Evolutionary conservation across 1,140 invertebrate genomes (phyloP), one percentile per base, ranked within the genome.

Genomic region (Platyscapa corneri): DNA sequence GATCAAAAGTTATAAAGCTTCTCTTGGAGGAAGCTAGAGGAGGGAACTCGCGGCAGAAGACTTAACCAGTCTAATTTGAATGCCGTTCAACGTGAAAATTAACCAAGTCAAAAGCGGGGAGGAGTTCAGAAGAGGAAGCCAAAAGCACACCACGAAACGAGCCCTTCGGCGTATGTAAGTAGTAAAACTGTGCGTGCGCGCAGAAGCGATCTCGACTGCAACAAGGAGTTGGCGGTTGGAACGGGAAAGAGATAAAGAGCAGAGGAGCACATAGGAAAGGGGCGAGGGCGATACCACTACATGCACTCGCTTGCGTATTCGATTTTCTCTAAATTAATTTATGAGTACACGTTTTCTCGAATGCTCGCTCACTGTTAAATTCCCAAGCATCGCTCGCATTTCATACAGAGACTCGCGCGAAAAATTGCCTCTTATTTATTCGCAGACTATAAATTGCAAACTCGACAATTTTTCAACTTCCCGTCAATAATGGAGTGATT

Each of bases 51-150:
- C 37, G 0, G 67, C 14, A 12, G 49, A 14, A 39, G 37, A 32
- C 75, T 77, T 78, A 78, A 84, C 23, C 16, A 78, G 82, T 75
- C 82, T 78, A 84, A 84, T 84, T 84, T 84, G 53, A 67, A 77
- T 67, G 75, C 30, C 75, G 56, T 65, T 77, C 39, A 78, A 30
- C 75, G 37, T 32, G 82, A 83, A 83, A 83, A 83, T 83, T 75
- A 83, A 65, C 70, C 72, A 46, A 82, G 80, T 82, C 79, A 82
- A 82, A 74, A 42, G 27, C 8, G 30, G 14, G 32, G 37, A 14
- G 42, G 42, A 32, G 74, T 30, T 16, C 1, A 49, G n/a, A 18
- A 60, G 74, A 27, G 70, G 42, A 53, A 77, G 53, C 18, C 53
- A 56, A 27, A 79, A 37, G 64, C 34, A 67, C 60, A 49, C 64